Percentiles rank a stretch among this genome's conserved stretches.
phyloP scores from a whole-genome alignment of 2,113 vertebrate genomes.

The Nyctibius bracteatus region DNA sequence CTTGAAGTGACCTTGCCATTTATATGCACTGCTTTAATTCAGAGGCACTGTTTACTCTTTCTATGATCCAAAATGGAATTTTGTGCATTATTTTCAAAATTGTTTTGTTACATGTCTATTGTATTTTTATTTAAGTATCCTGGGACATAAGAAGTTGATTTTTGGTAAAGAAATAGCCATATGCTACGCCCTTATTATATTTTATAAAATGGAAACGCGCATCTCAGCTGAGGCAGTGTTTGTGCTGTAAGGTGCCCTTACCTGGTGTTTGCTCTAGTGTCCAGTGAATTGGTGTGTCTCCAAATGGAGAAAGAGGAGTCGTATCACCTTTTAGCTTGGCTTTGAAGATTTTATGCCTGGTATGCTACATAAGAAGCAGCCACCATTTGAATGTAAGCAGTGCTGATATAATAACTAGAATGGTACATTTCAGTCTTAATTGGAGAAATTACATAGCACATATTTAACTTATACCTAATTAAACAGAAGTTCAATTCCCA shows the following conservation, averaged over 20 bases:
- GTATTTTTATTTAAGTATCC: neutral
- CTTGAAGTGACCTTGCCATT: neutral
- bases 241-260: neutral
- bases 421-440: neutral
- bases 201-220: neutral
- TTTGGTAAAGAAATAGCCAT: neutral
- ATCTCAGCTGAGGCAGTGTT: neutral
- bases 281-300: neutral
- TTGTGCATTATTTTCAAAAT: neutral
- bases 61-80: neutral
- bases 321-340: neutral
- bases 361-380: neutral
- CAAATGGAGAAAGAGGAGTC: neutral
- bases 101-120: neutral
- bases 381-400: neutral
- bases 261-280: accelerated
- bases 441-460: neutral
- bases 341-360: neutral
- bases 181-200: neutral
- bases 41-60: neutral
- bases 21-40: neutral
- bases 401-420: neutral
- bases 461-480: neutral
- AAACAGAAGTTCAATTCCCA: neutral
- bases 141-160: neutral